Base-by-base conservation (phyloP, 1,140 invertebrate genomes). In the Anoplophora glabripennis region DNA sequence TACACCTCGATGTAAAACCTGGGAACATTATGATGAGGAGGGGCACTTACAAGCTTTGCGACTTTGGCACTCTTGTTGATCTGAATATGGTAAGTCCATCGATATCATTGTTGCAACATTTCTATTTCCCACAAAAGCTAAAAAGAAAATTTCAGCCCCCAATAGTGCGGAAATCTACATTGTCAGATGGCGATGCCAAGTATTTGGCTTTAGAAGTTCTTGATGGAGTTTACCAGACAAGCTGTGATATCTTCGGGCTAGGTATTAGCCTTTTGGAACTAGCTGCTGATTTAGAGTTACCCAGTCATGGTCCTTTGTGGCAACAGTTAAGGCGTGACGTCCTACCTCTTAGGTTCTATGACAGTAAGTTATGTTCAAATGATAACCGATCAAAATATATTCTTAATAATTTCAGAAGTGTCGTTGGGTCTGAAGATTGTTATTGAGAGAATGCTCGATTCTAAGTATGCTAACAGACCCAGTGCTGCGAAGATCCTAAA, bases 1-100 rank as follows among this genome's bases (percentile, higher is more conserved):
- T 89, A 37, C 89, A 90, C 72, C 79, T 89, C 72, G 89, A 90
- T 71, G 87, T 90, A 18, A 90, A 90, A 76, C 83, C 88, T 52
- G 88, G 87, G 18, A 90, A 90, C 75, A 89, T 90, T 45, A 82
- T 89, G 61, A 76, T 82, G 36, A 79, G 82, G 37, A 80, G 78
- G 75, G 84, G 77, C 57, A 77, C 57, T 58, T 89, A 84, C 68
- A 90, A 90, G 71, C 73, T 90, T 18, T 86, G 85, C 33, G 89
- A 90, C 74, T 89, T 90, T 77, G 88, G 88, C 10, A 73, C 90
- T 10, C 80, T 89, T n/a, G 70, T 86, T 14, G 84, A 89, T 70
- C 66, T 88, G 9, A 78, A 80, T 53, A 81, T 81, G 73, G 82
- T 85, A 74, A 63, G 57, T 71, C n/a, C 7, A 17, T 46, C 7